Evolutionary conservation across 2,113 vertebrate genomes (phyloP), one percentile per base, ranked within the genome.

Genomic region (Nothoprocta perdicaria): DNA sequence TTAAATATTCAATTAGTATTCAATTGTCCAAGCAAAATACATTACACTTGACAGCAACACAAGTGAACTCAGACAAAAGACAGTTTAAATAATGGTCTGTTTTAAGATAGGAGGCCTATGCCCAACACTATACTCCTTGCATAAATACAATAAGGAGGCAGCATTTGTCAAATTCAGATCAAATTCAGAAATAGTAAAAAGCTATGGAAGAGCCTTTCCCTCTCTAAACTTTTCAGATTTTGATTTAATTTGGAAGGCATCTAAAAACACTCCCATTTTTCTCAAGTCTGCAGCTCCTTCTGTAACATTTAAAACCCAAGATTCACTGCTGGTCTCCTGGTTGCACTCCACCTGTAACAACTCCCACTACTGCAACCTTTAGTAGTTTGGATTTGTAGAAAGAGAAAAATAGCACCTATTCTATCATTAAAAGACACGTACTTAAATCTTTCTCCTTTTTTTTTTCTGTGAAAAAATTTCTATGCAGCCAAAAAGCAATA

Each of bases 41-140:
- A 27, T 23, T n/a, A 38, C n/a, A 68, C 9, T 43, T 5, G 1
- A 40, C n/a, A 61, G 11, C 27, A 72, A 72, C 23, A 50, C 19
- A 73, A 73, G 9, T 15, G 17, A 65, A 15, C 10, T 35, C 26
- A 65, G 48, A 58, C 50, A 50, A 18, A 66, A 43, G 21, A 48
- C 16, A 41, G 17, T 9, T 48, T 57, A 80, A 80, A 40, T 60
- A 22, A 43, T 14, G 60, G 60, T 8, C 9, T 31, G 8, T 9
- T 35, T 60, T n/a, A 38, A 75, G 5, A 60, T 5, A 61, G 45
- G 3, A 74, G 75, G 4, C 31, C 43, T 53, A 22, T 35, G 4
- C 21, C 31, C 2, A 38, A 26, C 4, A 4, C 3, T 18, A 21
- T 26, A 58, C 0, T 0, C 2, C 22, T 86, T 63, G 9, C 33